These are phyloP conservation scores for Dromas ardeola DNA, from an alignment of 2,113 vertebrate genomes.

Conservation along the genomic window DNA sequence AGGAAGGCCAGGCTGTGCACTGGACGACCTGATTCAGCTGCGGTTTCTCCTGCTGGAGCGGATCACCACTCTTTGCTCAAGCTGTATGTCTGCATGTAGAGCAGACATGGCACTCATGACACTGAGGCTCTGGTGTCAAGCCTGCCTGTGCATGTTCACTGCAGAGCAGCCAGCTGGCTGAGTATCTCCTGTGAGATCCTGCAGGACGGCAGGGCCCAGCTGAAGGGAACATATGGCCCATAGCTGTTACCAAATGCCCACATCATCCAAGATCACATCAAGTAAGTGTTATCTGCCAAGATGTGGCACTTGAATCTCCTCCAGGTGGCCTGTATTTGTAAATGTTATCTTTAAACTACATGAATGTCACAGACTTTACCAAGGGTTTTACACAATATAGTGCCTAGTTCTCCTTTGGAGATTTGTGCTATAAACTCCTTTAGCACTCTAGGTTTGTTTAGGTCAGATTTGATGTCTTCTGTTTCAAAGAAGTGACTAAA, in stretches of 20 bases:
- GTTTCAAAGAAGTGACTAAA: not conserved
- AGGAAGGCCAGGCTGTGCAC: not conserved
- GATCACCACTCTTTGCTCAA: not conserved
- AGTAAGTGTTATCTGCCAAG: constrained; percentile 1
- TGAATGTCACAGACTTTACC: not conserved
- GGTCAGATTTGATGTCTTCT: not conserved
- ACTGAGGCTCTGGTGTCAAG: not conserved
- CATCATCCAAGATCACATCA: not conserved
- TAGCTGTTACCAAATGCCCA: constrained; percentile 34
- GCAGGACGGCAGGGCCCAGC: not conserved
- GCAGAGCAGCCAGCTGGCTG: constrained; percentile 29
- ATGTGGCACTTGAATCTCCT: not conserved
- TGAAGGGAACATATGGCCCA: constrained; percentile 47
- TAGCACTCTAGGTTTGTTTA: not conserved
- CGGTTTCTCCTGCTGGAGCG: not conserved
- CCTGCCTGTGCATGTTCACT: not conserved
- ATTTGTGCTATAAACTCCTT: not conserved
- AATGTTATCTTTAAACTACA: not conserved
- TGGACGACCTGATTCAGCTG: not conserved
- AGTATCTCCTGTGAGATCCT: not conserved
- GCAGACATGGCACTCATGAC: not conserved
- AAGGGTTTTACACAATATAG: not conserved
- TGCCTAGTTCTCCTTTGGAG: not conserved
- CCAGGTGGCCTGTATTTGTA: not conserved
- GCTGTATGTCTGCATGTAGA: not conserved